Evolutionary conservation across 2,888 invertebrate genomes (phyloP).

Genomic region (Cistogaster globosa): DNA sequence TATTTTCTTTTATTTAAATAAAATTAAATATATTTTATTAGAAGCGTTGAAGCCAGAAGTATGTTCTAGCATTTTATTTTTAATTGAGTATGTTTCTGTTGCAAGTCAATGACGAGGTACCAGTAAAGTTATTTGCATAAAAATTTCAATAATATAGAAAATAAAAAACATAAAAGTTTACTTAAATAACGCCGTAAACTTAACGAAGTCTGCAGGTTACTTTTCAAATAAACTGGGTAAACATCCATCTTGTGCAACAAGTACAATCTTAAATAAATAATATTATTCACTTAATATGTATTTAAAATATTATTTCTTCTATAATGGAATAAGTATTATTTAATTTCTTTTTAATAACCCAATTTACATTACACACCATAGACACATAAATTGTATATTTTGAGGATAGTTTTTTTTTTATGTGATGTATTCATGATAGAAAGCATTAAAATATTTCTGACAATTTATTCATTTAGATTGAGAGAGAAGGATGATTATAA

Average conservation of each 20-base stretch:
- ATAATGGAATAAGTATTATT: conserved; percentile 2
- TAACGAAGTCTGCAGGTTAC: too few species aligned
- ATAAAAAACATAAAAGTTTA: too few species aligned
- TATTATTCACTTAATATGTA: not conserved
- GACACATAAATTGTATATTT: conserved; percentile 38
- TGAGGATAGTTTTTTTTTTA: conserved; percentile 22
- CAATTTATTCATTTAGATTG: not conserved
- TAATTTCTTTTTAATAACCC: not conserved
- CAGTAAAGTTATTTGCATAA: not conserved
- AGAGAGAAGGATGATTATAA: not conserved
- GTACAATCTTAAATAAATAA: conserved; percentile 22
- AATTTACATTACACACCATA: too few species aligned
- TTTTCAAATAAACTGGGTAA: not conserved
- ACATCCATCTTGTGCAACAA: conserved; percentile 39
- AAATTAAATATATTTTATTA: too few species aligned
- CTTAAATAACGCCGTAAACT: too few species aligned
- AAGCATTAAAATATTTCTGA: not conserved
- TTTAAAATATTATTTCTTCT: too few species aligned
- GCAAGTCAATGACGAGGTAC: not conserved
- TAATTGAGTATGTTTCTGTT: not conserved
- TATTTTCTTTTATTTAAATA: too few species aligned
- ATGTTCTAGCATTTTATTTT: not conserved
- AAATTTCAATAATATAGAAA: not conserved
- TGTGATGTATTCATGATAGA: not conserved
- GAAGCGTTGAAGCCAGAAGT: too few species aligned